Evolutionary conservation across 2,797 vertebrate species (phyloP).

Genomic region (Hemitrygon akajei): DNA sequence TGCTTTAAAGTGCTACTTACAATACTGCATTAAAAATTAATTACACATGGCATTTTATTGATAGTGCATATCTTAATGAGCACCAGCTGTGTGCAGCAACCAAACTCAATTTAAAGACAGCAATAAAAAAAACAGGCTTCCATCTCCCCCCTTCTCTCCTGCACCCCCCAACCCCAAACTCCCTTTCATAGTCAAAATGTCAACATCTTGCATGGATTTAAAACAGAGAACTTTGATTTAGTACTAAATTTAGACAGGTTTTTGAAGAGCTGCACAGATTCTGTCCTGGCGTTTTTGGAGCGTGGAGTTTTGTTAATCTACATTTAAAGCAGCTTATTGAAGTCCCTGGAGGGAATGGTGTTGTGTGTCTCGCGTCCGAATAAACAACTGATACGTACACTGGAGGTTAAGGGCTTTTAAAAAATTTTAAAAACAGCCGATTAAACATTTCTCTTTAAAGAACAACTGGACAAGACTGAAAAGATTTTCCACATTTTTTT

Average conservation of each 20-base stretch:
- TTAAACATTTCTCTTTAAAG: not conserved
- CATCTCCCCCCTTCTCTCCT: conserved; percentile 57
- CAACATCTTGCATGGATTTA: conserved; percentile 67
- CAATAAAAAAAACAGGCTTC: conserved; percentile 69
- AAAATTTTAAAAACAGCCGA: not conserved
- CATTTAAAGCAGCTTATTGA: not conserved
- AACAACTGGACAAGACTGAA: not conserved
- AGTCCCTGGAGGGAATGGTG: not conserved
- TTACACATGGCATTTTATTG: conserved; percentile 87
- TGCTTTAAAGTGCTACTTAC: conserved; percentile 66
- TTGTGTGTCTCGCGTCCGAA: not conserved
- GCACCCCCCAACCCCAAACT: no score
- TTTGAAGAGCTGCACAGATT: conserved; percentile 54
- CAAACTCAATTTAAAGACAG: conserved; percentile 84
- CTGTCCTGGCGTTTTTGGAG: conserved; percentile 42
- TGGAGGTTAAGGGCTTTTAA: not conserved
- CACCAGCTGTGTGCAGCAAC: conserved; percentile 93
- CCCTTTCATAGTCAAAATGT: conserved; percentile 62
- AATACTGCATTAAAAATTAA: conserved; percentile 82
- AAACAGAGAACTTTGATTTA: conserved; percentile 67
- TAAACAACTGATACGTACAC: not conserved
- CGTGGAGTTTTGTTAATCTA: conserved; percentile 39
- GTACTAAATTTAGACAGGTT: conserved; percentile 54
- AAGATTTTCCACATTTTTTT: not conserved
- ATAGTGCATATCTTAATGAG: conserved; percentile 87